phyloP scores from a whole-genome alignment of 2,888 invertebrate species.

The Cerceris rybyensis region DNA sequence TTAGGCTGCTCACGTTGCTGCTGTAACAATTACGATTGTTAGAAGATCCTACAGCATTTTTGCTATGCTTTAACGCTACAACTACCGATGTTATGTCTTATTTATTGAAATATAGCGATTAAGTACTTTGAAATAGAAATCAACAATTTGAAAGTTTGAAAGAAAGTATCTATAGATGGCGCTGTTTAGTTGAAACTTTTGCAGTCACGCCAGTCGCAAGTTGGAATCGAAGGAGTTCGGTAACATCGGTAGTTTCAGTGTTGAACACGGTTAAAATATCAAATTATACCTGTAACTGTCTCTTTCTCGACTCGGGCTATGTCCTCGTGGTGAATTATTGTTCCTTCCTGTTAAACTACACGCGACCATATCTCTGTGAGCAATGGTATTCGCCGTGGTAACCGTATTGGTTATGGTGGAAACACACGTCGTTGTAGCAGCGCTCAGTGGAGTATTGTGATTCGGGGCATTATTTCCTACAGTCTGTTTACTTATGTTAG shows the following conservation, averaged over 20 bases:
- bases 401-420: slow-evolving; percentile 81
- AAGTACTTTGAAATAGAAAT: no score
- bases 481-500: slow-evolving; percentile 77
- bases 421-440: slow-evolving; percentile 79
- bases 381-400: slow-evolving; percentile 82
- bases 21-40: slow-evolving; percentile 80
- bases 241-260: no score
- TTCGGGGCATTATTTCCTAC: slow-evolving; percentile 72
- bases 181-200: no score
- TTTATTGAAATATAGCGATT: no score
- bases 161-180: no score
- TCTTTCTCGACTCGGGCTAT: slow-evolving; percentile 90
- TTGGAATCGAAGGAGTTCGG: no score
- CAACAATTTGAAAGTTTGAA: no score
- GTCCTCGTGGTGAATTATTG: slow-evolving; percentile 90
- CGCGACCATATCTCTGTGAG: slow-evolving; percentile 82
- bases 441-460: slow-evolving; percentile 77
- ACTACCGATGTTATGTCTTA: no score
- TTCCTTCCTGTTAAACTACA: slow-evolving; percentile 82
- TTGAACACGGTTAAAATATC: slow-evolving; percentile 5
- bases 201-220: no score
- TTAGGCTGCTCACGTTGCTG: slow-evolving; percentile 93
- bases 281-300: slow-evolving; percentile 90
- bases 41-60: slow-evolving; percentile 7
- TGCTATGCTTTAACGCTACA: background rate